Evolutionary conservation across 2,113 vertebrate species (phyloP).

Genomic region (Hylia prasina): DNA sequence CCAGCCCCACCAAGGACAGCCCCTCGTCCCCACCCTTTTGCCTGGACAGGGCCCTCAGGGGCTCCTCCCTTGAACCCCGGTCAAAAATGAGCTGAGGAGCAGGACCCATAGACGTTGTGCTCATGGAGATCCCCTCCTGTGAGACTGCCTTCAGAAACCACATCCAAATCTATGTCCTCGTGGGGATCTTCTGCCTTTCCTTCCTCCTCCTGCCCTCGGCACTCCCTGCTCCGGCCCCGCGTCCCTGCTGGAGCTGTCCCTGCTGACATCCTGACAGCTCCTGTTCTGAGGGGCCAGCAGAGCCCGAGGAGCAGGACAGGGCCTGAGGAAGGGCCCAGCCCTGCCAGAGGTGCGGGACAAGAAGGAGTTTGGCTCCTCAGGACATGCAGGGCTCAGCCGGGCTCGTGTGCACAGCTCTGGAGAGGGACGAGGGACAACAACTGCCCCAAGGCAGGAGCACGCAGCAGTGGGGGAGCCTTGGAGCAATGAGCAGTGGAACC

Average conservation of each 20-base stretch:
- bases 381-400: accelerated
- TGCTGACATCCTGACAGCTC: neutral
- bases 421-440: neutral
- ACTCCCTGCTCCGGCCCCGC: neutral
- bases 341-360: neutral
- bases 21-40: neutral
- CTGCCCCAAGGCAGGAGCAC: neutral
- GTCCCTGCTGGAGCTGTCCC: neutral
- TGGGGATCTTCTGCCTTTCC: neutral
- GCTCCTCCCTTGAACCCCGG: neutral
- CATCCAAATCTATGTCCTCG: accelerated
- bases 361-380: neutral
- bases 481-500: neutral
- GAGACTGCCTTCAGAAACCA: neutral
- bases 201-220: neutral
- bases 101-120: neutral
- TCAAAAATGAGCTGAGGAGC: neutral
- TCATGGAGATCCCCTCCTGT: neutral
- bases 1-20: neutral
- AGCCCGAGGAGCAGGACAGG: neutral
- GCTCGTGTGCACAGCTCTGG: neutral
- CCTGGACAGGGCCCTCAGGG: neutral
- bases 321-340: neutral
- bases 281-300: neutral
- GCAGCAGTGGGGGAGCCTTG: neutral